Conservation (phyloP, 1,140 invertebrate genomes). For the Macrocentrus cingulum region DNA sequence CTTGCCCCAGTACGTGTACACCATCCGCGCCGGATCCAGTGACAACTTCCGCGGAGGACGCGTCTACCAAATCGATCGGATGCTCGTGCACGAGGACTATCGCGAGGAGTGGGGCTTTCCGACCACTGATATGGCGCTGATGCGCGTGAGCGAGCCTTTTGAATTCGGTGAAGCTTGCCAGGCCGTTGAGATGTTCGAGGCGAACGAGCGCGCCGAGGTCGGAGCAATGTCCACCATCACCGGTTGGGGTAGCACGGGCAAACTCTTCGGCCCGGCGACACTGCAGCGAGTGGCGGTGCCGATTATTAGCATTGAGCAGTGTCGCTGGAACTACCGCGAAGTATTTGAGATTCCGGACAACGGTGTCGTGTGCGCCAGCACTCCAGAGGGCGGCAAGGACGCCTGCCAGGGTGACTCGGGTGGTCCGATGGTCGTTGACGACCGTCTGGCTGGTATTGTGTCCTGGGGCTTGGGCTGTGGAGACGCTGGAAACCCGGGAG, state of each 20-base stretch:
- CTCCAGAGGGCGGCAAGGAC: slow-evolving; percentile 51
- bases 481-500: slow-evolving; percentile 60
- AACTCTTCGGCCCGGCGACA: neutral
- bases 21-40: slow-evolving; percentile 25
- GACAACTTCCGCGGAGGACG: slow-evolving; percentile 9
- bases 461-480: slow-evolving; percentile 73
- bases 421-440: slow-evolving; percentile 62
- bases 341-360: slow-evolving; percentile 61
- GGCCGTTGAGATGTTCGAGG: slow-evolving; percentile 50
- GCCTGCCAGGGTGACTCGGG: slow-evolving; percentile 70
- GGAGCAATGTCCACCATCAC: slow-evolving; percentile 29
- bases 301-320: slow-evolving; percentile 57
- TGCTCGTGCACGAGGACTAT: slow-evolving; percentile 25
- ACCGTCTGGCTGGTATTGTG: slow-evolving; percentile 64
- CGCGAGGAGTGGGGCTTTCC: slow-evolving; percentile 42
- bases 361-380: slow-evolving; percentile 59
- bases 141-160: slow-evolving; percentile 61
- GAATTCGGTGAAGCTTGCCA: slow-evolving; percentile 58
- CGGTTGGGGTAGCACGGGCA: slow-evolving; percentile 32
- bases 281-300: slow-evolving; percentile 25
- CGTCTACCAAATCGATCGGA: slow-evolving; percentile 21
- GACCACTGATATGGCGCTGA: slow-evolving; percentile 65
- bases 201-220: slow-evolving; percentile 1
- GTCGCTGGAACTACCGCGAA: slow-evolving; percentile 66
- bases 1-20: neutral